These are phyloP conservation scores for Stigmatopora nigra DNA, from an alignment of 2,113 vertebrate genomes.

Conservation along the genomic window DNA sequence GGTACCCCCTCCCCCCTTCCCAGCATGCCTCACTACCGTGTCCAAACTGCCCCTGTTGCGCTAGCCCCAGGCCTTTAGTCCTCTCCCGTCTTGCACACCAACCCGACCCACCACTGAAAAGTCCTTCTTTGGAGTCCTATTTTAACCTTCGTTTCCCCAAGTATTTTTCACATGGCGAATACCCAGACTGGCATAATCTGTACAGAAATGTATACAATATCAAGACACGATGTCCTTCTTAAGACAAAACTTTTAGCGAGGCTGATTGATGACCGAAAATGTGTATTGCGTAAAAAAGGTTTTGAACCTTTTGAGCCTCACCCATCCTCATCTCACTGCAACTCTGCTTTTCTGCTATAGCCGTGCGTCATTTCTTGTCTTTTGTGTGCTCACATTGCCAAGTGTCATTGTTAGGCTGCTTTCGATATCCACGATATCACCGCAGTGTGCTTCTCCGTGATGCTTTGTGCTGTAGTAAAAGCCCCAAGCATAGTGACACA, in stretches of 20 bases:
- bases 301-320: constrained; percentile 8
- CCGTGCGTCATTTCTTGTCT: background rate
- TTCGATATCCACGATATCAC: background rate
- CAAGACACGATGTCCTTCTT: constrained; percentile 15
- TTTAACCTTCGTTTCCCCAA: background rate
- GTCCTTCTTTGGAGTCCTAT: background rate
- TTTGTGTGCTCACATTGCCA: background rate
- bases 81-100: constrained; percentile 23
- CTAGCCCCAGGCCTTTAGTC: constrained; percentile 15
- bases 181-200: constrained; percentile 1
- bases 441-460: background rate
- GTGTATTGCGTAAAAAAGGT: background rate
- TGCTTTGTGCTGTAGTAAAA: background rate
- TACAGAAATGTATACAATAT: constrained; percentile 15
- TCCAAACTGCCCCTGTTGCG: constrained; percentile 17
- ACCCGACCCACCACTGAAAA: constrained; percentile 1
- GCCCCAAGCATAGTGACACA: background rate
- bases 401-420: background rate
- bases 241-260: constrained; percentile 1
- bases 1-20: constrained; percentile 73
- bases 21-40: constrained; percentile 51
- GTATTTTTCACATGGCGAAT: background rate
- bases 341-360: background rate
- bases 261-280: background rate
- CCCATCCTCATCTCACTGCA: constrained; percentile 6